Base-by-base conservation (phyloP, 2,888 invertebrate genomes). In the Tinea semifulvella region DNA sequence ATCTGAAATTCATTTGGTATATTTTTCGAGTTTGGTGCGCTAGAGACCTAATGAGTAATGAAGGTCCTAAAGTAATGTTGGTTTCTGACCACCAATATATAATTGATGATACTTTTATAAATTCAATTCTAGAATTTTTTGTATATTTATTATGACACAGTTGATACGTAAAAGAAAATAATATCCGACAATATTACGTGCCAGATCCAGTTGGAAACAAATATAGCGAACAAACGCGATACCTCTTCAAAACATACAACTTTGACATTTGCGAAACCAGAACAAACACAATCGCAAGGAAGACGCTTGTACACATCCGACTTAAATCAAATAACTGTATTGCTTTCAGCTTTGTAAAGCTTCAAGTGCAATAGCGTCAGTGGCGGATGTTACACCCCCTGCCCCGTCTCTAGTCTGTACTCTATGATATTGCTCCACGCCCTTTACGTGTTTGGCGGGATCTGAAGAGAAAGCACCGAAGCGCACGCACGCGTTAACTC, bases 301-400 rank as follows among this genome's bases (percentile, higher is more conserved):
- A 77, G 73, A 69, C 74, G 66, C 66, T 60, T 63, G 73, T 68
- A 72, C 69, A 76, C 70, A 74, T 66, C 66, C 75, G 75, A 67
- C 75, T 79, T 77, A 79, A 80, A 80, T 79, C 77, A 80, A 80
- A 80, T 80, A 80, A 80, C 76, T 76, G 76, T 80, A 77, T 79
- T 77, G 79, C 77, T 79, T 76, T 74, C 72, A 77, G 79, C 77
- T 76, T 72, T 77, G 76, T 76, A 77, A 75, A 67, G 73, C 75
- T 75, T 75, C 74, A 73, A 77, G 76, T 77, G 77, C 77, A 79
- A 77, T 76, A 75, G 71, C 69, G 70, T 69, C 73, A 69, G 68
- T 68, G 62, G 69, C 68, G 72, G 72, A 72, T 76, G 77, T 76
- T 74, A 68, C 64, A 72, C 67, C 69, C 36, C 25, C 69, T 68